Conservation (phyloP, 1,140 invertebrate species). For the Drosophila mojavensis region DNA sequence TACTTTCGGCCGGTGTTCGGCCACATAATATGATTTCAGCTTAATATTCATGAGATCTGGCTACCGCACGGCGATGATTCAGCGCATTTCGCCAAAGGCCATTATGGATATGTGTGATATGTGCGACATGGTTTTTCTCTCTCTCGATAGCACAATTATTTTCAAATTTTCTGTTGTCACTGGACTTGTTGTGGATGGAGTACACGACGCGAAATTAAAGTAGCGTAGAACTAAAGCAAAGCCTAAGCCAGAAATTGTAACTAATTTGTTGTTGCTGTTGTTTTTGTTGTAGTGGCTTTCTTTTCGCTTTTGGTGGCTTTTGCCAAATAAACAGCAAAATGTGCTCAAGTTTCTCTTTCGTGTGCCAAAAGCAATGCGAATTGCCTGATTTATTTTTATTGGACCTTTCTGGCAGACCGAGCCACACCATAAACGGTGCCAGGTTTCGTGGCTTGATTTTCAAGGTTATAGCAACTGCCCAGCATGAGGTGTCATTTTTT, state of each 20-base stretch:
- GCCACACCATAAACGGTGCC: slow-evolving; percentile 34
- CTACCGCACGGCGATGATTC: slow-evolving; percentile 13
- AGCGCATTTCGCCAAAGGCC: slow-evolving; percentile 9
- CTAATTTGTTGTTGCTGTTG: slow-evolving; percentile 50
- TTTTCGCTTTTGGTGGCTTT: slow-evolving; percentile 63
- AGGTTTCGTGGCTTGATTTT: slow-evolving; percentile 42
- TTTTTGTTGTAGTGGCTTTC: slow-evolving; percentile 55
- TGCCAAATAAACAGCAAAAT: slow-evolving; percentile 38
- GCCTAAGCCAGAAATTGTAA: slow-evolving; percentile 73
- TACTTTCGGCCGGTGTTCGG: slow-evolving; percentile 57
- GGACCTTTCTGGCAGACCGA: slow-evolving; percentile 17
- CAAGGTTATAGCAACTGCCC: slow-evolving; percentile 43
- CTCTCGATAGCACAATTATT: slow-evolving; percentile 67
- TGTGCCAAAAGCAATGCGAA: slow-evolving; percentile 66
- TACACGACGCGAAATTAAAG: slow-evolving; percentile 63
- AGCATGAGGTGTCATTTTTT: too few species aligned
- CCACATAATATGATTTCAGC: slow-evolving; percentile 45
- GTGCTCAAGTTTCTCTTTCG: slow-evolving; percentile 71
- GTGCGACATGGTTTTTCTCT: slow-evolving; percentile 11
- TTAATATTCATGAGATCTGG: slow-evolving; percentile 31
- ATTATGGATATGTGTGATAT: slow-evolving; percentile 20
- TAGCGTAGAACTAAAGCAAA: slow-evolving; percentile 78
- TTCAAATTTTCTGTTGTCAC: slow-evolving; percentile 56
- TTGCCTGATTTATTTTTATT: slow-evolving; percentile 22
- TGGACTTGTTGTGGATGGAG: background rate